These are phyloP conservation scores for Oxytorus armatus DNA, from an alignment of 2,888 invertebrate genomes.

Conservation along the genomic window DNA sequence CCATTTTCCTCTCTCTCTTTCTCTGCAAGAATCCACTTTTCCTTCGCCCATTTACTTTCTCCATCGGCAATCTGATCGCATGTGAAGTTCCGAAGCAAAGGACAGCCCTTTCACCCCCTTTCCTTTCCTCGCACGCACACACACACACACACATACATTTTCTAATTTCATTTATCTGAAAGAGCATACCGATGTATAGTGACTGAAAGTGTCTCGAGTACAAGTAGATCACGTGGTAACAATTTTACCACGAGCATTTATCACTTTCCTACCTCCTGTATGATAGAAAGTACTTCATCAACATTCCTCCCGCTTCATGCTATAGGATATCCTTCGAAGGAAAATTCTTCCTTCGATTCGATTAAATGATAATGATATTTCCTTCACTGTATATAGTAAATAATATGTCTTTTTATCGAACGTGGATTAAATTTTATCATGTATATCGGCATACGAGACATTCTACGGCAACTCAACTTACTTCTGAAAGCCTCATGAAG, in stretches of 20 bases:
- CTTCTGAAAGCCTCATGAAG: neutral
- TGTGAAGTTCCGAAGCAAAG: constrained; percentile 37
- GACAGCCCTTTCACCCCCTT: neutral
- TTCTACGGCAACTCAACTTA: neutral
- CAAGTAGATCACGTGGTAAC: constrained; percentile 56
- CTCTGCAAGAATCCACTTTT: constrained; percentile 17
- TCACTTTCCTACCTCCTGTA: constrained; percentile 48
- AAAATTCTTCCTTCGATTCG: constrained; percentile 51
- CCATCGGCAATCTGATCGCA: constrained; percentile 46
- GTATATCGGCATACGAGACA: neutral
- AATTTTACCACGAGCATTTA: constrained; percentile 60
- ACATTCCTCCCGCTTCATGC: constrained; percentile 9
- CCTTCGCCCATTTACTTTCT: constrained; percentile 18
- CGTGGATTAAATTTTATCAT: constrained; percentile 23
- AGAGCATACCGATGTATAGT: constrained; percentile 34
- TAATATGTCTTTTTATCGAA: constrained; percentile 25
- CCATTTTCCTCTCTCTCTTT: constrained; percentile 19
- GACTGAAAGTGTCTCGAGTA: constrained; percentile 48
- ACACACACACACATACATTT: constrained; percentile 19
- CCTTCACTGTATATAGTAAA: constrained; percentile 15
- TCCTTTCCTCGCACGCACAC: neutral
- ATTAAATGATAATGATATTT: constrained; percentile 59
- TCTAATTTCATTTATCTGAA: constrained; percentile 63
- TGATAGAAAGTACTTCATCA: constrained; percentile 54
- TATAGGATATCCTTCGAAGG: constrained; percentile 16